Evolutionary conservation across 2,113 vertebrate species (phyloP), one percentile per base, ranked within the genome.

Genomic region (Zeus faber): DNA sequence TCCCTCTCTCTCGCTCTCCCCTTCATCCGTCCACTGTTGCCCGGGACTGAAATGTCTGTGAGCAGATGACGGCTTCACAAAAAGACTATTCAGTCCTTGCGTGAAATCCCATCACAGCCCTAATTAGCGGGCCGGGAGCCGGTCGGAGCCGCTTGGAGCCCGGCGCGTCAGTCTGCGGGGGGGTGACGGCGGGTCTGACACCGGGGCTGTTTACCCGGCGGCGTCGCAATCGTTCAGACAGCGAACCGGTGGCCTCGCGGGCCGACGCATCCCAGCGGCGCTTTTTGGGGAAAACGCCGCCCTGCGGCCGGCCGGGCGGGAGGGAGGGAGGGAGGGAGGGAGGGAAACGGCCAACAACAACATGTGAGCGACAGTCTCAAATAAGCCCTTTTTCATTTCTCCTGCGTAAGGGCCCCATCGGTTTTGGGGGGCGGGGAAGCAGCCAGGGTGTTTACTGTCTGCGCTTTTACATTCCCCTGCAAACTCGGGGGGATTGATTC

Each of bases 401-500:
- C n/a, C n/a, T n/a, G n/a, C n/a, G n/a, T n/a, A n/a, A n/a, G n/a
- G n/a, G n/a, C n/a, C 33, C 3, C 6, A 37, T 37, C 3, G n/a
- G n/a, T 14, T n/a, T n/a, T n/a, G n/a, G n/a, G n/a, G n/a, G n/a
- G n/a, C n/a, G n/a, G n/a, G n/a, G n/a, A n/a, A n/a, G n/a, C n/a
- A n/a, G n/a, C n/a, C 2, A 37, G n/a, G 9, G 33, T 37, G 33
- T 37, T 37, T 37, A 37, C n/a, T 44, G 9, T 22, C 4, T 11
- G 6, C 10, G 4, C 54, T 35, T 11, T 24, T 52, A 50, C 25
- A 21, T 44, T 31, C 29, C 35, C 11, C 31, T 37, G 14, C 54
- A 58, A 72, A 69, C 57, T 62, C 59, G 14, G 6, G 58, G 61
- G 67, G 67, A 78, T 65, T 37, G 65, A 72, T 73, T 76, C 43